Evolutionary conservation across 2,888 invertebrate genomes (phyloP).

Genomic region (Drosophila histrio): DNA sequence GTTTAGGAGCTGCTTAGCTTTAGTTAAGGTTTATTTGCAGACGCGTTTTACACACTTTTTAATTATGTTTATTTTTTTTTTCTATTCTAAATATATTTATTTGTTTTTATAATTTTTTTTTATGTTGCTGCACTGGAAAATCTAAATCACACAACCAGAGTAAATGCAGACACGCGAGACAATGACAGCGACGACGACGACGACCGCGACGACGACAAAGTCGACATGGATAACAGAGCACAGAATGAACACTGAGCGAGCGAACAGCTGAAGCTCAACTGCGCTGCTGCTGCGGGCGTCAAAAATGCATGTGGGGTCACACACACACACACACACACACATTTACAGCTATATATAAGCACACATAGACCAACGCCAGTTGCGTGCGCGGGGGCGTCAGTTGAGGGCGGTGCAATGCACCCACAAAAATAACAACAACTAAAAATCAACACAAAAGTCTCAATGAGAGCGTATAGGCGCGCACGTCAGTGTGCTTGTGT

Average conservation of each 20-base stretch:
- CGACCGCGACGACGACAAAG: constrained; percentile 34
- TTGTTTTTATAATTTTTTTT: constrained; percentile 1
- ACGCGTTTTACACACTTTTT: constrained; percentile 12
- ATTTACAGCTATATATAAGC: constrained; percentile 10
- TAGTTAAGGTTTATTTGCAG: constrained; percentile 10
- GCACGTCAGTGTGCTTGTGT: background rate
- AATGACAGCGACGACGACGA: constrained; percentile 46
- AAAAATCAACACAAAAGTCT: constrained; percentile 49
- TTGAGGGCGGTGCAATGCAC: constrained; percentile 68
- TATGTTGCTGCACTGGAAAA: constrained; percentile 58
- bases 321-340: constrained; percentile 11
- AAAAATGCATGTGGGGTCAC: constrained; percentile 57
- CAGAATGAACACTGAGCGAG: constrained; percentile 67
- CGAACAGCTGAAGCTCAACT: constrained; percentile 60
- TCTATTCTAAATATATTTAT: constrained; percentile 13
- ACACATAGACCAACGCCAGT: constrained; percentile 22
- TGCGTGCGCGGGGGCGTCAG: constrained; percentile 53
- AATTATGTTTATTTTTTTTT: constrained; percentile 13
- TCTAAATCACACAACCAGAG: constrained; percentile 58
- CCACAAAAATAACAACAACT: constrained; percentile 57
- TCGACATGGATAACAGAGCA: constrained; percentile 68
- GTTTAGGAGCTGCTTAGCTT: constrained; percentile 39
- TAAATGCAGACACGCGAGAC: constrained; percentile 72
- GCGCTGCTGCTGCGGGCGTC: constrained; percentile 39
- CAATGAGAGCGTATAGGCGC: constrained; percentile 54